Conservation (phyloP, 92 coral and sea anemone species). For the Micromussa lordhowensis region DNA sequence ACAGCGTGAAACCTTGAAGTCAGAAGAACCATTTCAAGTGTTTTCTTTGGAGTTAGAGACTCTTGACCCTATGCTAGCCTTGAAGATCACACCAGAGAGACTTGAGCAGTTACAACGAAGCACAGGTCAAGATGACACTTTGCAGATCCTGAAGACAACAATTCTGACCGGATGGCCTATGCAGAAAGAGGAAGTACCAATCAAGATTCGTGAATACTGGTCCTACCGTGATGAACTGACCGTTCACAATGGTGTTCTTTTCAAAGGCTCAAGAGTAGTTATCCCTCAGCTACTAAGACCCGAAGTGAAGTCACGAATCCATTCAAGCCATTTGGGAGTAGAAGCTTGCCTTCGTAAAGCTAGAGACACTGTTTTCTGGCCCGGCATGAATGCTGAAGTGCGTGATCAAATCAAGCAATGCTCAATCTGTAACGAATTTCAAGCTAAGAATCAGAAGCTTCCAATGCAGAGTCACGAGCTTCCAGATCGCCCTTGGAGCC, state of each 20-base stretch:
- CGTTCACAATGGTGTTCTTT: conserved; percentile 28
- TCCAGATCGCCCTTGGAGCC: conserved; percentile 62
- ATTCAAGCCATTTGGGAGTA: conserved; percentile 49
- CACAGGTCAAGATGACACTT: conserved; percentile 44
- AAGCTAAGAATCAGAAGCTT: conserved; percentile 30
- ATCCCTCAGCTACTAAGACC: conserved; percentile 44
- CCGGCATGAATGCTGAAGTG: conserved; percentile 54
- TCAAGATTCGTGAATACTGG: conserved; percentile 42
- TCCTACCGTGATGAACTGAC: conserved; percentile 38
- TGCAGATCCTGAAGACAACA: conserved; percentile 46
- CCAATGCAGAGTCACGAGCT: conserved; percentile 36
- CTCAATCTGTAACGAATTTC: conserved; percentile 42
- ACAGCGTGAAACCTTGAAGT: conserved; percentile 21
- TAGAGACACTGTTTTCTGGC: conserved; percentile 64
- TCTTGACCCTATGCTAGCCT: conserved; percentile 24
- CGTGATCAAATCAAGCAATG: conserved; percentile 48
- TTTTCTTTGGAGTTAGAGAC: conserved; percentile 56
- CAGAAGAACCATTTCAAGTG: conserved; percentile 55
- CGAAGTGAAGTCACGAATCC: conserved; percentile 28
- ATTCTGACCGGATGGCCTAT: conserved; percentile 49
- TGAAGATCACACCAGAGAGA: conserved; percentile 47
- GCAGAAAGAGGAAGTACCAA: conserved; percentile 27
- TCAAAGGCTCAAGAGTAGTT: conserved; percentile 33
- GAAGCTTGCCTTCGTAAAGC: conserved; percentile 69
- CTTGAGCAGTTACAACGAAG: conserved; percentile 41